Evolutionary conservation across 2,888 invertebrate genomes (phyloP), one percentile per base, ranked within the genome.

Genomic region (Drosophila gaucha): DNA sequence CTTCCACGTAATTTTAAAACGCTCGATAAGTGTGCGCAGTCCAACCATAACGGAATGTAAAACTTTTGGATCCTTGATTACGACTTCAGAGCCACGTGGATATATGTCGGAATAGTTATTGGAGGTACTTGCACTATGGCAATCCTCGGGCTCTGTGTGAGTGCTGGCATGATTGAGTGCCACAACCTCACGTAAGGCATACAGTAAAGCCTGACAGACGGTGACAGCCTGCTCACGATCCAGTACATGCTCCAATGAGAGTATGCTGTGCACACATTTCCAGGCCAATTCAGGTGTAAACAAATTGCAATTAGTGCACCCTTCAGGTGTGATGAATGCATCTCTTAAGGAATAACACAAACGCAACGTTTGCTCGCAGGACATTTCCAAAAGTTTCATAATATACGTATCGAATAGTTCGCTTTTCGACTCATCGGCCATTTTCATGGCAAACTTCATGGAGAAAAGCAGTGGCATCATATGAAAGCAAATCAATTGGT

Each of bases 1-100:
- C 59, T 94, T 94, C 96, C 96, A 96, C 30, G 95, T 95, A 12
- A 96, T 94, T 66, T 95, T 94, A 75, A 95, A 95, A 44, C 94
- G 93, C 62, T 94, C 94, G 4, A 96, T 94, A 39, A 96, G 91
- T 0, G 93, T 92, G 20, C 94, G 92, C 10, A 96, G 91, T 0
- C 93, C 94, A 58, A 95, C 94, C 59, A 96, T 90, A 1, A 96
- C 92, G n/a, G 94, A 93, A 9, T 94, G 94, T 86, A 95, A 91
- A 24, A 95, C 93, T 38, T 91, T 90, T 0, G 93, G 93, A 78
- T 92, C 91, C 36, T 92, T 90, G 3, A 92, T 84, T 24, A 93
- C 89, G 1, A 91, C 90, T 71, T 93, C 92, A 1, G 91, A 62
- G 9, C 85, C 84, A 0, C 57, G 70, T 0, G 84, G 84, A 63